Evolutionary conservation across 2,797 vertebrate species (phyloP), one percentile per base, ranked within the genome.

Genomic region (Mormyrops attenuatus): DNA sequence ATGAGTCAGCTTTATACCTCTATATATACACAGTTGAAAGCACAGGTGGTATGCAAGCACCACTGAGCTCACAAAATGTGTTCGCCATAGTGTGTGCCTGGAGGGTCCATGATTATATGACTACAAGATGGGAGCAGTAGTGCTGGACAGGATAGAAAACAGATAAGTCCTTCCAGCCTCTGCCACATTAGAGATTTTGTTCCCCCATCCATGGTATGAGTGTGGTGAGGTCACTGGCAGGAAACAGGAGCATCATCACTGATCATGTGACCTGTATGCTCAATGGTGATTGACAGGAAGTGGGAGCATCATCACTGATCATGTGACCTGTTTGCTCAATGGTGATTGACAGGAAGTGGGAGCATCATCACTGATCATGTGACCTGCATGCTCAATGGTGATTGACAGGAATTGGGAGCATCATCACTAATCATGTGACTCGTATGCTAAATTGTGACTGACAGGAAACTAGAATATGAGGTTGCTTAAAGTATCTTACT

Each of bases 151-250:
- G 20, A 52, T 73, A 44, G 90, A 88, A 34, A 88, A 91, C 88
- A 41, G 53, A 90, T 92, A 90, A 92, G 89, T 73, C 90, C 86
- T 84, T 87, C 73, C 89, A 82, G 20, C 86, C 90, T 90, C 89
- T 8, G 87, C 26, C 60, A 89, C 88, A 63, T 34, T 63, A 22
- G 69, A 87, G 5, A 44, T 69, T 73, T 69, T 69, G 90, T 94
- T 89, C 94, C 93, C 93, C 91, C 90, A 93, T 89, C 94, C 92
- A 92, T 91, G 92, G 55, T 87, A 87, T 57, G 22, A 87, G 52
- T 52, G 30, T 73, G 80, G 93, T 92, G 90, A 94, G 88, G 90
- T 80, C 91, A 90, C 94, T 93, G 93, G 88, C 84, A 11, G 91
- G 89, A 93, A 91, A 90, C 90, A 88, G 89, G 15, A 85, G 90